phyloP scores from a whole-genome alignment of 92 coral and sea anemone genomes.

The Parazoanthus darwini region DNA sequence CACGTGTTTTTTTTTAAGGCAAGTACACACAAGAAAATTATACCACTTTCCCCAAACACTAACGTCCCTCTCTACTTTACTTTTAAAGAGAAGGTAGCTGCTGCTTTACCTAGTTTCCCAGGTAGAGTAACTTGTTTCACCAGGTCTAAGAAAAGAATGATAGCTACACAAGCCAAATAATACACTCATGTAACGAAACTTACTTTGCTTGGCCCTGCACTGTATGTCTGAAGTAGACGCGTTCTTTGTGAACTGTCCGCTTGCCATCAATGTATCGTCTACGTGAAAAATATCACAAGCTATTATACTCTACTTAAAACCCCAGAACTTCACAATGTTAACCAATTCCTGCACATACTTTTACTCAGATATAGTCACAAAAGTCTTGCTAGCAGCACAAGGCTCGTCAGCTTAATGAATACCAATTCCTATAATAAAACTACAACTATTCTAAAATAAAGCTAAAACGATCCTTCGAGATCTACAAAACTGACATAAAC shows the following conservation, averaged over 20 bases:
- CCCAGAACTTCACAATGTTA: neutral
- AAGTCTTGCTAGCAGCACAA: neutral
- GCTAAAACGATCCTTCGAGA: neutral
- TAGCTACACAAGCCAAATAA: neutral
- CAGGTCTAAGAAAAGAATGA: no score
- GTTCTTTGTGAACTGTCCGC: conserved; percentile 70
- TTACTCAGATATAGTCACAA: neutral
- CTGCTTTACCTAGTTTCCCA: no score
- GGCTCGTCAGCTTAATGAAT: no score
- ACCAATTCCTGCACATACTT: neutral
- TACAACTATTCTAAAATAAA: no score
- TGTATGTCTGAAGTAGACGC: conserved; percentile 75
- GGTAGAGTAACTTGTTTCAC: no score
- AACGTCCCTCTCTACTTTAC: no score
- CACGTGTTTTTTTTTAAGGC: no score
- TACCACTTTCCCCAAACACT: no score
- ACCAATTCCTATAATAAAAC: no score
- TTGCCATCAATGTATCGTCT: conserved; percentile 77
- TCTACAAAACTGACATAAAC: no score
- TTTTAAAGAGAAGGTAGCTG: no score
- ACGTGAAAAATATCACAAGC: neutral
- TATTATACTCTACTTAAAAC: neutral
- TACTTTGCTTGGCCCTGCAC: conserved; percentile 85
- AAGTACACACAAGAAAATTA: no score
- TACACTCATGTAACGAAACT: conserved; percentile 29